Percentiles rank a stretch among this genome's conserved stretches.
phyloP scores from a whole-genome alignment of 2,113 vertebrate species.

The Morone chrysops region DNA sequence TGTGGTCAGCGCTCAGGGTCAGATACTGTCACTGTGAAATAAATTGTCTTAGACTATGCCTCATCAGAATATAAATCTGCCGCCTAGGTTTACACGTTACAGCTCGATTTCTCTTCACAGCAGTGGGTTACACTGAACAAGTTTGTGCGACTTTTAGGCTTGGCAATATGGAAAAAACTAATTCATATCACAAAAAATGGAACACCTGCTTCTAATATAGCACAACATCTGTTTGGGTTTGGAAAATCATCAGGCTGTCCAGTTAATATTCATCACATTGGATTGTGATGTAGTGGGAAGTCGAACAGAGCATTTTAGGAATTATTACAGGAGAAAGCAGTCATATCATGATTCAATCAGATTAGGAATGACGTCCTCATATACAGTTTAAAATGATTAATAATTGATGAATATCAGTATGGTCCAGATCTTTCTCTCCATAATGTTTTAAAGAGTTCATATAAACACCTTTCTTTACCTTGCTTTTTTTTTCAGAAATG shows the following conservation, averaged over 20 bases:
- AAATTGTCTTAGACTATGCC: neutral
- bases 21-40: slow-evolving; percentile 13
- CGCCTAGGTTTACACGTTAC: neutral
- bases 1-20: slow-evolving; percentile 24
- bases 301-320: neutral
- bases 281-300: neutral
- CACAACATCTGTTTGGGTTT: neutral
- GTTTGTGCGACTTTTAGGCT: neutral
- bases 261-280: slow-evolving; percentile 12
- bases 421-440: no score
- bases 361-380: neutral
- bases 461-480: neutral
- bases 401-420: no score
- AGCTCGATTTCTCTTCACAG: neutral
- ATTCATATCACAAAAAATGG: neutral
- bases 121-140: neutral
- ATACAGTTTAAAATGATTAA: neutral
- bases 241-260: neutral
- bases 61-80: neutral
- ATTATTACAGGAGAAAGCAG: neutral
- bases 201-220: no score
- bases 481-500: neutral
- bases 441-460: no score
- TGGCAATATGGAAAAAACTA: neutral
- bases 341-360: neutral